Evolutionary conservation across 2,797 vertebrate species (phyloP).

Genomic region (Argyrosomus regius): DNA sequence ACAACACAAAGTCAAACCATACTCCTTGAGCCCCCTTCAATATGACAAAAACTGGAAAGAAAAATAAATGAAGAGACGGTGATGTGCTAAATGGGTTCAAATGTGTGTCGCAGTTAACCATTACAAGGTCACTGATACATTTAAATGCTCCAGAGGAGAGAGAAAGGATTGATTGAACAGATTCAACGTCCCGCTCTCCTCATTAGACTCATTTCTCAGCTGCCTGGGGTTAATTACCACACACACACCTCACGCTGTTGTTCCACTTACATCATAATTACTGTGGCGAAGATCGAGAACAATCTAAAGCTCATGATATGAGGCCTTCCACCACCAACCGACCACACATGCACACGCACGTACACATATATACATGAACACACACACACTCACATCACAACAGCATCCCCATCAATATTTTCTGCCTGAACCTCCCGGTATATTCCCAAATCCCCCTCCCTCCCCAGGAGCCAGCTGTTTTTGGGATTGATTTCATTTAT

Average conservation of each 20-base stretch:
- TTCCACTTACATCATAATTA: constrained; percentile 96
- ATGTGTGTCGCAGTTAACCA: constrained; percentile 87
- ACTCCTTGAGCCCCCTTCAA: constrained; percentile 66
- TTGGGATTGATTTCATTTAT: constrained; percentile 90
- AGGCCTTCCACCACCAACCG: constrained; percentile 68
- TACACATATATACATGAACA: background rate
- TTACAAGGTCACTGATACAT: constrained; percentile 92
- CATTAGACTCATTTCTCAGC: constrained; percentile 91
- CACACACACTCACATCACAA: constrained; percentile 47
- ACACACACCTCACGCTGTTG: constrained; percentile 90
- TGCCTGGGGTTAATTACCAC: constrained; percentile 94
- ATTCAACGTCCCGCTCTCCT: constrained; percentile 90
- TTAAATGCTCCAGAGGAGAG: constrained; percentile 86
- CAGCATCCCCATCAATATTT: constrained; percentile 69
- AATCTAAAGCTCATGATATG: constrained; percentile 85
- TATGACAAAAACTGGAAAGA: constrained; percentile 59
- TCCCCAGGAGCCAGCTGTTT: constrained; percentile 89
- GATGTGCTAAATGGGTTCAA: constrained; percentile 91
- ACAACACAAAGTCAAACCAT: constrained; percentile 57
- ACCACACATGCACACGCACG: constrained; percentile 18
- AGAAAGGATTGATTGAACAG: constrained; percentile 91
- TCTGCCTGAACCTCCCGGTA: constrained; percentile 63
- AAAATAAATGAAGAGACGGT: constrained; percentile 82
- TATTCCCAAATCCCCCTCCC: constrained; percentile 70
- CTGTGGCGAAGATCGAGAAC: constrained; percentile 84